Base-by-base conservation (phyloP, 2,797 vertebrate species). In the Lateolabrax maculatus region DNA sequence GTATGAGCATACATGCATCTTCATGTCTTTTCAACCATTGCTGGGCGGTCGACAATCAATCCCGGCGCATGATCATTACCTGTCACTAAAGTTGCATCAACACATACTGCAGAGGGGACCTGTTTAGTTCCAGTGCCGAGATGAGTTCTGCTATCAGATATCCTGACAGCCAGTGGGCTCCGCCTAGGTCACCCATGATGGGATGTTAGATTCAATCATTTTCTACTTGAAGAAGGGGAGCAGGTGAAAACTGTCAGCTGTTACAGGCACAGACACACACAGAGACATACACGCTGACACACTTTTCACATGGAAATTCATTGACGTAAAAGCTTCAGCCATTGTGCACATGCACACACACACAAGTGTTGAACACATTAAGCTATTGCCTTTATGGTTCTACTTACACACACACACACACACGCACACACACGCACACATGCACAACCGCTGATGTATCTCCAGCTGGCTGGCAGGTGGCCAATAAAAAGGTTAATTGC, bases 401-500 rank as follows among this genome's bases (percentile, higher is more conserved):
- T 41, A 18, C 73, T 65, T 21, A 55, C 58, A 63, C 60, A 48
- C 69, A 61, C 36, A 49, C 75, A 36, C 64, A 48, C 69, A 61
- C 36, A 49, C 75, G 29, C 64, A n/a, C n/a, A n/a, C n/a, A n/a
- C n/a, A n/a, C n/a, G n/a, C n/a, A 25, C 60, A 51, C 66, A 61
- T 7, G 5, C 70, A 27, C 56, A 27, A 4, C 5, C 73, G 44
- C 52, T 75, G 83, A 88, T 90, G 82, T 67, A 87, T 91, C 90
- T 87, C 66, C 81, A 76, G 90, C 86, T 79, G 77, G 81, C 85
- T 89, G 93, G 90, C 92, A 92, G 89, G 87, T 87, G 87, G 92
- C 91, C 90, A 92, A 94, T 95, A 90, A 94, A 95, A 93, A 94
- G 94, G 95, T 95, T 95, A 96, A 95, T 95, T 94, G 93, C 87